Evolutionary conservation across 2,888 invertebrate genomes (phyloP), one percentile per base, ranked within the genome.

Genomic region (Schizaphis graminum): DNA sequence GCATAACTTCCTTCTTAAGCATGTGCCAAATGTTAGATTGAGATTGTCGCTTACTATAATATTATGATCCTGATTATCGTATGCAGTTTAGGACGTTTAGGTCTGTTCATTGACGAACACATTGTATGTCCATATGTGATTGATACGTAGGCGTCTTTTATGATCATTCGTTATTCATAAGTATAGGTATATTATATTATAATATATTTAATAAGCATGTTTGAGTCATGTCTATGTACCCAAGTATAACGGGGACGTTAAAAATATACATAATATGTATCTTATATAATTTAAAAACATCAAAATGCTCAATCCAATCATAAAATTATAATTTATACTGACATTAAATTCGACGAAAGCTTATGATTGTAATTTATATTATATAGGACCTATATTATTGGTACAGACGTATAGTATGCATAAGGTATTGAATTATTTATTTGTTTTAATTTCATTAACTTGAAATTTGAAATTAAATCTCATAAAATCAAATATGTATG

Each of bases 101-200:
- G 28, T 57, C 49, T 67, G 90, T 21, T 67, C 61, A 8, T 41
- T n/a, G n/a, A 41, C n/a, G 57, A 90, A 35, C 77, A 35, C 61
- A 49, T 24, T 49, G 24, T 67, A 24, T 35, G 67, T 24, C 13
- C 16, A 57, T 49, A 35, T 35, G 35, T 90, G 67, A 90, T 90
- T 90, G 90, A 49, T 67, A 77, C n/a, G 90, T 90, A 90, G 67
- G 90, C 67, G 90, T 77, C 49, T 90, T 49, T 47, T 16, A 49
- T 41, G 24, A 47, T 90, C 67, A 35, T 47, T 44, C 61, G 47
- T 47, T 90, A 35, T 61, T 21, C 85, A 44, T 85, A 21, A 21
- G 53, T 16, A 13, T 16, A 13, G 28, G n/a, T 44, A 44, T 67
- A 21, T 35, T 35, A 21, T 35, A 35, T 35, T 77, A 35, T 35